These are phyloP conservation scores for Sitta carolinensis DNA, from an alignment of 2,797 vertebrate genomes.

Conservation along the genomic window DNA sequence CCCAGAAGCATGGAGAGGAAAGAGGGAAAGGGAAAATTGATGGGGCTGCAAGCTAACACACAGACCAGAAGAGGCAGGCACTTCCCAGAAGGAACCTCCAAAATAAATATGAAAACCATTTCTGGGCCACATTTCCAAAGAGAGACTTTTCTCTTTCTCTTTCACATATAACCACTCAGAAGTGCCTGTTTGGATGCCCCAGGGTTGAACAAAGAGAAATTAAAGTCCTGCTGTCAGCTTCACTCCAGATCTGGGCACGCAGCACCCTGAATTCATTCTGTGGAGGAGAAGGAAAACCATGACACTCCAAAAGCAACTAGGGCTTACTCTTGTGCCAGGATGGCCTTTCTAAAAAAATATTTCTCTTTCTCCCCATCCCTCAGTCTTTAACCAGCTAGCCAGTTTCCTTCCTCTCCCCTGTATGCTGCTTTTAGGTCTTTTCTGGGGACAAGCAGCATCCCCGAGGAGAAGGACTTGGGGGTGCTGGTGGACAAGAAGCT, in stretches of 20 bases:
- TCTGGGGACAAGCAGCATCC: background rate
- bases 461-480: background rate
- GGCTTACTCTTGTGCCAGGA: background rate
- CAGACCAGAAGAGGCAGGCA: fast-evolving
- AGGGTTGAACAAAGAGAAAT: background rate
- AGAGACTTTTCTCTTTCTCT: background rate
- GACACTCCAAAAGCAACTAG: background rate
- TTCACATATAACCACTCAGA: background rate
- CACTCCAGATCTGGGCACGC: background rate
- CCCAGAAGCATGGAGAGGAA: background rate
- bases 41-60: fast-evolving
- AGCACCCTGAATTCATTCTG: background rate
- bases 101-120: background rate
- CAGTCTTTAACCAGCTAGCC: background rate
- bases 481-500: background rate
- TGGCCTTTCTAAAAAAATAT: background rate
- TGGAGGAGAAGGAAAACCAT: fast-evolving
- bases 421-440: background rate
- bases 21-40: background rate
- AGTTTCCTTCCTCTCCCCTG: background rate
- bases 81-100: background rate
- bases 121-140: background rate
- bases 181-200: background rate
- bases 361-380: background rate
- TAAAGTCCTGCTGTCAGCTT: background rate